Conservation (phyloP, 2,797 vertebrate genomes). For the Buphagus erythrorhynchus region DNA sequence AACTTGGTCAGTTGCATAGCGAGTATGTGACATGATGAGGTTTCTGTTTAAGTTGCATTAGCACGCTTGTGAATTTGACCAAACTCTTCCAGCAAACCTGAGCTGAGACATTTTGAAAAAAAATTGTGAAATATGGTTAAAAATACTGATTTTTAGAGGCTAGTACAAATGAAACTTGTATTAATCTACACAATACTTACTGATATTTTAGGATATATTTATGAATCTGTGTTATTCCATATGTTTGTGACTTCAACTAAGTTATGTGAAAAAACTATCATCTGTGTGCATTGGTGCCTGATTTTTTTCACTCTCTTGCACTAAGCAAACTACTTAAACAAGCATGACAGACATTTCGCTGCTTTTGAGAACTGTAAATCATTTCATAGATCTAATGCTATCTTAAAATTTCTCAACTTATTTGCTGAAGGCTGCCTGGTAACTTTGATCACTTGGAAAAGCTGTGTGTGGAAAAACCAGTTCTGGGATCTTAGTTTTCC, state of each 20-base stretch:
- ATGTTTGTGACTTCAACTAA: not conserved
- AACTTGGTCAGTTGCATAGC: not conserved
- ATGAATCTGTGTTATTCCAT: not conserved
- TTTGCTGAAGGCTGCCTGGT: not conserved
- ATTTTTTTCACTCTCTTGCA: not conserved
- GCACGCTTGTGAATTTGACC: rapidly evolving
- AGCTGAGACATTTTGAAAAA: not conserved
- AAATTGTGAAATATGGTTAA: not conserved
- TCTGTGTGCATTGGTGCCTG: not conserved
- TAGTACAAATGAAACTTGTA: not conserved
- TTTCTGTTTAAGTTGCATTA: not conserved
- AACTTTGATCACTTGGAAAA: not conserved
- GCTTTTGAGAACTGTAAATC: not conserved
- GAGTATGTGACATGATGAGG: not conserved
- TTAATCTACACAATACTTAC: not conserved
- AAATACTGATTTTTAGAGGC: not conserved
- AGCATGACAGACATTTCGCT: not conserved
- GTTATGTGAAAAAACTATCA: not conserved
- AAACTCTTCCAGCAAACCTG: not conserved
- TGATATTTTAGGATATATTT: not conserved
- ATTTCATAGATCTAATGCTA: not conserved
- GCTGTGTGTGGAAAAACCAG: not conserved
- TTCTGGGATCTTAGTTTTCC: not conserved
- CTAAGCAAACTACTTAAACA: not conserved
- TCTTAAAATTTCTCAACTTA: not conserved